phyloP scores from a whole-genome alignment of 2,113 vertebrate genomes.

The Crotalus viridis region DNA sequence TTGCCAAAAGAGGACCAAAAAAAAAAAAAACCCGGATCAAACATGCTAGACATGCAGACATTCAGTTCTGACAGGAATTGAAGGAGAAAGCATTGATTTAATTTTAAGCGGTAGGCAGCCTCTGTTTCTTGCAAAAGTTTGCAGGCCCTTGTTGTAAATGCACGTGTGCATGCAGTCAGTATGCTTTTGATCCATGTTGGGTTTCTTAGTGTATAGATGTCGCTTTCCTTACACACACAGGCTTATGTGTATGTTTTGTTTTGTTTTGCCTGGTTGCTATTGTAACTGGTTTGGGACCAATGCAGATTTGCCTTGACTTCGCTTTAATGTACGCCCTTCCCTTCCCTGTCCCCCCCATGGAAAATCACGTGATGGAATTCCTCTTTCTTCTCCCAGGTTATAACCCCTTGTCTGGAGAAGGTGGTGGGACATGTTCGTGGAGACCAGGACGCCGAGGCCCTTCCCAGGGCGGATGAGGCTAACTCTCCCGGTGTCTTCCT shows the following conservation, averaged over 20 bases:
- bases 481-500: conserved; percentile 60
- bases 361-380: neutral
- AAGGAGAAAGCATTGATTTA: neutral
- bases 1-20: neutral
- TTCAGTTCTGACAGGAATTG: neutral
- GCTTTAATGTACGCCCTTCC: neutral
- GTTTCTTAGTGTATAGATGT: neutral
- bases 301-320: neutral
- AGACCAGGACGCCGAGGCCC: conserved; percentile 90
- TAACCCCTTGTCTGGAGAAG: conserved; percentile 86
- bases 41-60: neutral
- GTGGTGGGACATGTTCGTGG: conserved; percentile 85
- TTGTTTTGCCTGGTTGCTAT: neutral
- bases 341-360: no score
- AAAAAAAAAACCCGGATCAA: neutral
- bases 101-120: neutral
- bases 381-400: conserved; percentile 76
- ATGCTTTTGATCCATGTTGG: neutral
- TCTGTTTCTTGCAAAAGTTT: neutral
- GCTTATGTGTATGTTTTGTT: neutral
- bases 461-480: conserved; percentile 89
- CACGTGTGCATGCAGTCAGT: neutral
- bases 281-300: neutral
- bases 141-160: neutral
- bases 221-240: neutral